Evolutionary conservation across 2,888 invertebrate species (phyloP).

Genomic region (Mayetiola destructor): DNA sequence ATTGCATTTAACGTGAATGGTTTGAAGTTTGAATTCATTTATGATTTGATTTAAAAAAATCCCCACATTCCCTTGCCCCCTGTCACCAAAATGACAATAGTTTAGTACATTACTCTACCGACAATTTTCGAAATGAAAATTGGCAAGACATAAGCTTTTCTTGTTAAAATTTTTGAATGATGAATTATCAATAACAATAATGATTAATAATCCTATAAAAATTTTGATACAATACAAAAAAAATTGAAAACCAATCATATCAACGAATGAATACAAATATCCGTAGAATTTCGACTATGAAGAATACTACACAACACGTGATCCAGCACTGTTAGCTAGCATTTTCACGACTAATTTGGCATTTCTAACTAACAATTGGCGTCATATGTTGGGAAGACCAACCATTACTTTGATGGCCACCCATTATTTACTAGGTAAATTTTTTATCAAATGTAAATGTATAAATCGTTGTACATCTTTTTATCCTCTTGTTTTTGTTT

Average conservation of each 20-base stretch:
- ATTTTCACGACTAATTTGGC: conserved; percentile 87
- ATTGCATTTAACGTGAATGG: too few relatives aligned
- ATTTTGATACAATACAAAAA: background rate
- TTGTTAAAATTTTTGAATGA: too few relatives aligned
- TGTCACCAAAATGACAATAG: too few relatives aligned
- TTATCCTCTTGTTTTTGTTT: background rate
- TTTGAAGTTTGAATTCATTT: too few relatives aligned
- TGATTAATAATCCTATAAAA: too few relatives aligned
- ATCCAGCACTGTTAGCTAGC: conserved; percentile 87
- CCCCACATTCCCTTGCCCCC: too few relatives aligned
- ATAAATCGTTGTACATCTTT: background rate
- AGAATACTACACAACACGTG: conserved; percentile 93
- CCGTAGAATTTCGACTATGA: conserved; percentile 75
- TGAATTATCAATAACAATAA: too few relatives aligned
- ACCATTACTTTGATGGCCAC: conserved; percentile 81
- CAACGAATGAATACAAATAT: background rate
- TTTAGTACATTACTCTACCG: too few relatives aligned
- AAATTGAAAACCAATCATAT: background rate
- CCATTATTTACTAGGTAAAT: conserved; percentile 69
- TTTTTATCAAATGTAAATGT: conserved; percentile 20
- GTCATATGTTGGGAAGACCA: conserved; percentile 90
- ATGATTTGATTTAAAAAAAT: too few relatives aligned
- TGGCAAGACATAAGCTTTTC: too few relatives aligned
- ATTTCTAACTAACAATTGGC: conserved; percentile 94
- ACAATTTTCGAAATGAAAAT: too few relatives aligned